Evolutionary conservation across 2,113 vertebrate genomes (phyloP).

Genomic region (Pachyramphus minor): DNA sequence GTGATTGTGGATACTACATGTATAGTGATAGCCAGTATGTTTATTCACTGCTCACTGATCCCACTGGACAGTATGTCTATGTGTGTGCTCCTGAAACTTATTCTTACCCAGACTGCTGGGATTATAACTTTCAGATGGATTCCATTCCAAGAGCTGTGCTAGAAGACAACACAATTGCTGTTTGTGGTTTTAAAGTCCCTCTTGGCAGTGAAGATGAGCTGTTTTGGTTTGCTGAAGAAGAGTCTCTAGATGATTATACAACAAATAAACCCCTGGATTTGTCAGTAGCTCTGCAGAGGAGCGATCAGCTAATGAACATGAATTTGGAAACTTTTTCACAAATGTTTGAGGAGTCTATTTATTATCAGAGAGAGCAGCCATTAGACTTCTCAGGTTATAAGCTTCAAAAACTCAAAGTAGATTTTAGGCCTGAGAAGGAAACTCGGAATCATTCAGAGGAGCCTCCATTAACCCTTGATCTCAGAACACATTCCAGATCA

Average conservation of each 20-base stretch:
- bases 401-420: slow-evolving; percentile 84
- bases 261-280: slow-evolving; percentile 87
- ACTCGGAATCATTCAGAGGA: slow-evolving; percentile 54
- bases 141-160: slow-evolving; percentile 72
- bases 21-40: slow-evolving; percentile 91
- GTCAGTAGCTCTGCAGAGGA: slow-evolving; percentile 85
- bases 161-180: slow-evolving; percentile 78
- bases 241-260: slow-evolving; percentile 72
- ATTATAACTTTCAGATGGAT: slow-evolving; percentile 68
- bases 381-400: slow-evolving; percentile 85
- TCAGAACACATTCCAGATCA: slow-evolving; percentile 69
- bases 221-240: slow-evolving; percentile 83
- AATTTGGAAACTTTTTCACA: slow-evolving; percentile 87
- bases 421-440: slow-evolving; percentile 71
- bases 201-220: slow-evolving; percentile 86
- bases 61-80: slow-evolving; percentile 87
- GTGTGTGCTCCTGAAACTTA: slow-evolving; percentile 80
- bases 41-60: slow-evolving; percentile 92
- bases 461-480: slow-evolving; percentile 76
- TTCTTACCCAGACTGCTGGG: slow-evolving; percentile 70
- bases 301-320: slow-evolving; percentile 84
- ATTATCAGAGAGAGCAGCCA: slow-evolving; percentile 76
- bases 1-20: slow-evolving; percentile 91
- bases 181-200: slow-evolving; percentile 90
- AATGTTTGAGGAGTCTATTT: slow-evolving; percentile 85